Conservation (phyloP, 2,113 vertebrate genomes). For the Solea senegalensis region DNA sequence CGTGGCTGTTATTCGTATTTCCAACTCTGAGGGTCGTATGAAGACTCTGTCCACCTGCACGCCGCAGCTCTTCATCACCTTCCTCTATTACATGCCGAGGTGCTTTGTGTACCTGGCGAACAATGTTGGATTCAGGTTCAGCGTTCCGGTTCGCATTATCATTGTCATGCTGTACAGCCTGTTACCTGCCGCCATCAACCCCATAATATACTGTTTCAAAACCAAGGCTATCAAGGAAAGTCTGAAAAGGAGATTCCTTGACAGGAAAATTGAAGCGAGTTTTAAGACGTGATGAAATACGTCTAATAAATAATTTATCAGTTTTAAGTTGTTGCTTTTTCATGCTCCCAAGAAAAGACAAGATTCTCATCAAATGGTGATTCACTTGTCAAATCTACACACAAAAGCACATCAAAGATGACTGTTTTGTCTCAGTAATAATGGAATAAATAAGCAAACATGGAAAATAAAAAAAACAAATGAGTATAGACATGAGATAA, state of each 20-base stretch:
- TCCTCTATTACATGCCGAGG: slow-evolving; percentile 67
- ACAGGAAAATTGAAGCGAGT: not conserved
- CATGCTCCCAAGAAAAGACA: too few species aligned
- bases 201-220: slow-evolving; percentile 72
- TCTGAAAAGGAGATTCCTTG: slow-evolving; percentile 26
- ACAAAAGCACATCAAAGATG: too few species aligned
- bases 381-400: too few species aligned
- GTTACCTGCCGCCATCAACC: slow-evolving; percentile 68
- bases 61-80: slow-evolving; percentile 68
- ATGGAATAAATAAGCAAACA: too few species aligned
- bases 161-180: slow-evolving; percentile 72
- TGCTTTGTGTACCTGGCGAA: slow-evolving; percentile 69
- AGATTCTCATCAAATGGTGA: too few species aligned
- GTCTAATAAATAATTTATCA: too few species aligned
- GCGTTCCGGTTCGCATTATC: slow-evolving; percentile 35
- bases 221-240: slow-evolving; percentile 71
- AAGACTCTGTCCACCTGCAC: slow-evolving; percentile 69
- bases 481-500: too few species aligned
- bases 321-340: too few species aligned
- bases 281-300: not conserved
- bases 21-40: slow-evolving; percentile 28
- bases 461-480: too few species aligned
- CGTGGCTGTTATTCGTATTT: slow-evolving; percentile 47
- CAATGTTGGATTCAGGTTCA: slow-evolving; percentile 45
- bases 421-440: too few species aligned